Base-by-base conservation (phyloP, 2,113 vertebrate species). In the Morone chrysops region DNA sequence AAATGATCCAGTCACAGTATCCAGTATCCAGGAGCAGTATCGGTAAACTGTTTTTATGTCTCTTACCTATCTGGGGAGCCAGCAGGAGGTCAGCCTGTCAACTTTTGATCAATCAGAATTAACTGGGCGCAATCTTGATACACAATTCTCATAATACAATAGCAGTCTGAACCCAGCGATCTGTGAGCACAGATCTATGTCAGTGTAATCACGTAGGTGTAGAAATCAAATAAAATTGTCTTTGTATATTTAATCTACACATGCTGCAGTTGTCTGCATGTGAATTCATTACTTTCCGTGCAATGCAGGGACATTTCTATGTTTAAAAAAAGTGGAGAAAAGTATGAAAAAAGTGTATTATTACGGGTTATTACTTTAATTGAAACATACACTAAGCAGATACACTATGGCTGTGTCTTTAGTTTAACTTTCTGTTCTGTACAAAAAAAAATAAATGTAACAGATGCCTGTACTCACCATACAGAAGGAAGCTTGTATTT, bases 401-500 rank as follows among this genome's bases (percentile, higher is more conserved):
- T 20, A 59, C 1, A 60, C 4, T 25, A 20, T 13, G 47, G 31
- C 20, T 22, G 56, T 13, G 63, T 40, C 48, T 63, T 31, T 12
- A 45, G 1, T 10, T 31, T 1, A 12, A n/a, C 9, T 12, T 61
- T 7, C 16, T 1, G 45, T 8, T 70, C 20, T 60, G 20, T 51
- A 38, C 3, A 31, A 38, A 43, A 57, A 31, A 3, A 31, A 31
- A 31, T 31, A 31, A 17, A 40, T 68, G 25, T 20, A 47, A 20
- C 3, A 41, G 10, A 36, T 14, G 8, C 3, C n/a, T 53, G 59
- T 7, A 83, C 98, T 97, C 93, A 99, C 98, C 97, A 1, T 97
- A 99, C 73, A 99, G 93, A 76, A 96, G 95, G 84, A 98, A 96
- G 94, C 96, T 98, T 90, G 97, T 97, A 8, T 98, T 98, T 86